Evolutionary conservation across 2,797 vertebrate genomes (phyloP).

Genomic region (Neosilurus mollespiculum): DNA sequence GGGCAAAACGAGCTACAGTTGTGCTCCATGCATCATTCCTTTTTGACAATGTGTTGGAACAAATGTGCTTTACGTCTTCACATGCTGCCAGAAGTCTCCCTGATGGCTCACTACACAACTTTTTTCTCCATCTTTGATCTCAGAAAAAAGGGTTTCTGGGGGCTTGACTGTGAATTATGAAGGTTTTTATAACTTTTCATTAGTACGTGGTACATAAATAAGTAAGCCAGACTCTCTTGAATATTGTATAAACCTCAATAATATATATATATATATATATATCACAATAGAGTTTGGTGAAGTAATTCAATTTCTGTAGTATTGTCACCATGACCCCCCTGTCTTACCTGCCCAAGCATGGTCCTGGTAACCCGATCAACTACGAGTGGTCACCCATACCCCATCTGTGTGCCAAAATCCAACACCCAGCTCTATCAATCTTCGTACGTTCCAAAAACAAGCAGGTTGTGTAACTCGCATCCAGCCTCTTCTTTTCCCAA

Average conservation of each 20-base stretch:
- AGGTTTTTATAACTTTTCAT: background rate
- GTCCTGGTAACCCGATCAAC: too few relatives aligned
- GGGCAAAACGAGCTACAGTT: slow-evolving; percentile 25
- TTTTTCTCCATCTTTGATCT: slow-evolving; percentile 7
- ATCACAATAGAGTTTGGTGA: background rate
- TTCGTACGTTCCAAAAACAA: too few relatives aligned
- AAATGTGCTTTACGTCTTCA: slow-evolving; percentile 29
- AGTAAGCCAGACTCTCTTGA: slow-evolving; percentile 2
- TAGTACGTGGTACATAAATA: background rate
- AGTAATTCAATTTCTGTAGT: background rate
- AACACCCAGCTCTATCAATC: too few relatives aligned
- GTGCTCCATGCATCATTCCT: slow-evolving; percentile 16
- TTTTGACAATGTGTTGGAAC: slow-evolving; percentile 38
- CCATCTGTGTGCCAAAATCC: too few relatives aligned
- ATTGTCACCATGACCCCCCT: background rate
- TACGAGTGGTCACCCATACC: too few relatives aligned
- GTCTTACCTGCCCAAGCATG: too few relatives aligned
- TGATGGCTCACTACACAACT: slow-evolving; percentile 11
- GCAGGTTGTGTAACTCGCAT: too few relatives aligned
- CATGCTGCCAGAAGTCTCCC: slow-evolving; percentile 27
- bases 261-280: too few relatives aligned
- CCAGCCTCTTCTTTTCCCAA: too few relatives aligned
- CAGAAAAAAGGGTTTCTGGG: slow-evolving; percentile 13
- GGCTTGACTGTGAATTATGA: slow-evolving; percentile 16
- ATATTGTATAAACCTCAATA: slow-evolving; percentile 21